Percentiles rank a stretch among this genome's conserved stretches.
These are phyloP conservation scores for Hylomyscus alleni DNA, from an alignment of 2,797 vertebrate species.

Conservation along the genomic window DNA sequence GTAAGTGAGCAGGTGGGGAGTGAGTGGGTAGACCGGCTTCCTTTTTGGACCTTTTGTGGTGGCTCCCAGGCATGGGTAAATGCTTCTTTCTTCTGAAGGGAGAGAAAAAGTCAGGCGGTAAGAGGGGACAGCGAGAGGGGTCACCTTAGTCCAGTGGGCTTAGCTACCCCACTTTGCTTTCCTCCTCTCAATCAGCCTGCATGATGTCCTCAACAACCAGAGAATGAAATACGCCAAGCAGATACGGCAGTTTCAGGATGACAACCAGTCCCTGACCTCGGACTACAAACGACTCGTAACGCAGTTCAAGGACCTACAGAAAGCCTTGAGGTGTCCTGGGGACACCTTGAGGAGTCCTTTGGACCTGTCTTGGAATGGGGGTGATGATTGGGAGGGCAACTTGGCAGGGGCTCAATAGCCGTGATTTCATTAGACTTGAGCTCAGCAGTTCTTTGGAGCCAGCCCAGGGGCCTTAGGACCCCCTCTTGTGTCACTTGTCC, in stretches of 20 bases:
- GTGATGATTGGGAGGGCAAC: too few species aligned
- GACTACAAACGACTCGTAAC: constrained; percentile 86
- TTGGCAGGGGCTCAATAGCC: background rate
- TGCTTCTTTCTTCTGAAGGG: background rate
- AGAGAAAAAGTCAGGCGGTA: background rate
- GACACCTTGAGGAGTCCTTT: background rate
- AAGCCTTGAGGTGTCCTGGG: constrained; percentile 89
- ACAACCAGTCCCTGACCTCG: constrained; percentile 84
- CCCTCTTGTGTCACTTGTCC: background rate
- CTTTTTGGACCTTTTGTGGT: background rate
- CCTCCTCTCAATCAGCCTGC: constrained; percentile 87
- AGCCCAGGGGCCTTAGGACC: background rate
- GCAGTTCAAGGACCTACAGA: constrained; percentile 90
- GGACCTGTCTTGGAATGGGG: background rate
- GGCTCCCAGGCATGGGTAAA: background rate
- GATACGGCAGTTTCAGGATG: constrained; percentile 88
- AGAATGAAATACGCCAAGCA: constrained; percentile 83
- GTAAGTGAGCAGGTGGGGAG: too few species aligned
- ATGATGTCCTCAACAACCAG: constrained; percentile 87
- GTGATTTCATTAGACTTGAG: background rate
- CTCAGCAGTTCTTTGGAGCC: background rate
- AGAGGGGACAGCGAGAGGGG: background rate
- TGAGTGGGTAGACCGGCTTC: background rate
- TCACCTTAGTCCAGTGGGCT: background rate
- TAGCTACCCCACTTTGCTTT: background rate